Evolutionary conservation across 2,888 invertebrate species (phyloP).

Genomic region (Orchestes rusci): DNA sequence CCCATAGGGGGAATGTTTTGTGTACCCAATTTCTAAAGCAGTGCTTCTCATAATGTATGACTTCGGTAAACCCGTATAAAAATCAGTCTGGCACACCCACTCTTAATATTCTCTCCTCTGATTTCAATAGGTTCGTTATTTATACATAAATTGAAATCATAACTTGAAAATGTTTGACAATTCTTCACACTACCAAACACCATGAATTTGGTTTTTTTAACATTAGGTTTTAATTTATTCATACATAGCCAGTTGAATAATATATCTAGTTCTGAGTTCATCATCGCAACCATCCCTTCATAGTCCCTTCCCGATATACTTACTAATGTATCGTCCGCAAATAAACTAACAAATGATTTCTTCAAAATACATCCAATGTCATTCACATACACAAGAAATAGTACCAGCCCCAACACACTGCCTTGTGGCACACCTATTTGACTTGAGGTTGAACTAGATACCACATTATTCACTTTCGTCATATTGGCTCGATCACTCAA

Average conservation of each 20-base stretch:
- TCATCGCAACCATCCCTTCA: neutral
- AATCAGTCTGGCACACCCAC: too few species aligned
- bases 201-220: neutral
- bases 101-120: neutral
- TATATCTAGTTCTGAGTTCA: neutral
- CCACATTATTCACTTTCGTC: neutral
- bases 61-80: too few species aligned
- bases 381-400: constrained; percentile 1
- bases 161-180: too few species aligned
- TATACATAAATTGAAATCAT: too few species aligned
- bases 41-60: too few species aligned
- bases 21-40: too few species aligned
- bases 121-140: too few species aligned
- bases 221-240: neutral
- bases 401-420: constrained; percentile 1
- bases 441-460: neutral
- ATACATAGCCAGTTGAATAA: neutral
- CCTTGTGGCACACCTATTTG: neutral
- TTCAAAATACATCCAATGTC: neutral
- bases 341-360: neutral
- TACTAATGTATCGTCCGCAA: constrained; percentile 1
- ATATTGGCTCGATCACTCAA: neutral
- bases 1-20: too few species aligned
- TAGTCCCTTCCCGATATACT: neutral
- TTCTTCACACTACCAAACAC: too few species aligned